A percentile compares a stretch with the other conserved stretches of the same genome.
Conservation (phyloP, 2,888 invertebrate species). For the Chalcosyrphus nemorum region DNA sequence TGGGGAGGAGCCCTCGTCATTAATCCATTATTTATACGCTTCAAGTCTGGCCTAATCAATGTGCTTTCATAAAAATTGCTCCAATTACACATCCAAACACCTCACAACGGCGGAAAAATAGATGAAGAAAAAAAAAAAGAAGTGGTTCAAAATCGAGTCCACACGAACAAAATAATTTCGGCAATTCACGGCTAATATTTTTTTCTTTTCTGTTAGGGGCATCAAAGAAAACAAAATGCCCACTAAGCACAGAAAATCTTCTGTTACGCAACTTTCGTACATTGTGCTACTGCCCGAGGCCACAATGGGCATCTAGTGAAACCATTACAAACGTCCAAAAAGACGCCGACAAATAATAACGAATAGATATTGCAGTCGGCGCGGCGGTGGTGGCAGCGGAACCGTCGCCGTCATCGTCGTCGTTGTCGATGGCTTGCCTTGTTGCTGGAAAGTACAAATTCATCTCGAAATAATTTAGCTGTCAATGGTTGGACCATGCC, state of each 20-base stretch:
- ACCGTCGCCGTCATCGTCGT: not conserved
- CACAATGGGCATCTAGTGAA: constrained; percentile 67
- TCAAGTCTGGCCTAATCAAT: constrained; percentile 57
- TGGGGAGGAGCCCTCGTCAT: constrained; percentile 27
- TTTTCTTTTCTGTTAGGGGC: constrained; percentile 40
- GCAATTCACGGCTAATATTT: constrained; percentile 67
- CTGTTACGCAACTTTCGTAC: constrained; percentile 64
- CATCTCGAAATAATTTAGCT: constrained; percentile 67
- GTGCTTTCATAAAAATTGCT: constrained; percentile 58
- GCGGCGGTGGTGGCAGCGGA: not conserved
- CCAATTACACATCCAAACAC: constrained; percentile 68
- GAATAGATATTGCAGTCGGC: constrained; percentile 47
- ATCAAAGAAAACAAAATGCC: constrained; percentile 59
- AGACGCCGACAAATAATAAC: constrained; percentile 60
- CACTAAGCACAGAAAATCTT: constrained; percentile 68
- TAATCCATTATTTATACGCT: constrained; percentile 54
- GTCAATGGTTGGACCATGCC: constrained; percentile 57
- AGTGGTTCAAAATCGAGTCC: constrained; percentile 37
- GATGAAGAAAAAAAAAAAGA: not conserved
- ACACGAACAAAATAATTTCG: constrained; percentile 61
- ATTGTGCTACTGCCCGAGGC: constrained; percentile 68
- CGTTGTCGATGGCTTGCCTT: not conserved
- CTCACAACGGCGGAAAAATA: constrained; percentile 16
- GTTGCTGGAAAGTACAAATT: constrained; percentile 61
- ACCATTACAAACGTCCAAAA: constrained; percentile 66